phyloP scores from a whole-genome alignment of 2,113 vertebrate genomes.

The Melanotaenia duboulayi region DNA sequence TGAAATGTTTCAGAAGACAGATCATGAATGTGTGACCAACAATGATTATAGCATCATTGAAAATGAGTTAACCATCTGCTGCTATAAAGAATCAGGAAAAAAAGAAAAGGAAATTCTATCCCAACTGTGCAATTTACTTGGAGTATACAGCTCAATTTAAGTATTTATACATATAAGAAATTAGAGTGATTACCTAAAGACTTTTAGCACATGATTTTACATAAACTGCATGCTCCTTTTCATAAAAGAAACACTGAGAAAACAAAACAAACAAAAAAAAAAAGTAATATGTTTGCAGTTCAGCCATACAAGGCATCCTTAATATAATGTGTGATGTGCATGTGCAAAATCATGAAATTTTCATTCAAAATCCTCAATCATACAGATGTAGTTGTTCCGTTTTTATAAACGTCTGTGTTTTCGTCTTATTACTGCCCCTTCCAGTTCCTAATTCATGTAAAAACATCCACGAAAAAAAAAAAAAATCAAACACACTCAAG shows the following conservation, averaged over 20 bases:
- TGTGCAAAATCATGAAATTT: too few species aligned
- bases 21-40: slow-evolving; percentile 3
- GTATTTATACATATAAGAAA: too few species aligned
- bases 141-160: too few species aligned
- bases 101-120: neutral
- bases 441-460: neutral
- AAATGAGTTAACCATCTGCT: slow-evolving; percentile 25
- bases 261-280: neutral
- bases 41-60: neutral
- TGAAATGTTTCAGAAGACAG: slow-evolving; percentile 1
- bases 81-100: neutral
- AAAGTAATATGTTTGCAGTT: neutral
- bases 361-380: too few species aligned
- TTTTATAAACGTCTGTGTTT: neutral
- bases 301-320: neutral
- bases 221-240: too few species aligned
- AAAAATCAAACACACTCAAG: too few species aligned
- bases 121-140: neutral
- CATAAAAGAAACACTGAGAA: too few species aligned
- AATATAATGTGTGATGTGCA: neutral
- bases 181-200: too few species aligned
- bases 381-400: too few species aligned
- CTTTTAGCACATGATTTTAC: too few species aligned
- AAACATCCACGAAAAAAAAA: too few species aligned
- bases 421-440: neutral